phyloP scores from a whole-genome alignment of 2,797 vertebrate genomes.

The Cichlasoma orientale region DNA sequence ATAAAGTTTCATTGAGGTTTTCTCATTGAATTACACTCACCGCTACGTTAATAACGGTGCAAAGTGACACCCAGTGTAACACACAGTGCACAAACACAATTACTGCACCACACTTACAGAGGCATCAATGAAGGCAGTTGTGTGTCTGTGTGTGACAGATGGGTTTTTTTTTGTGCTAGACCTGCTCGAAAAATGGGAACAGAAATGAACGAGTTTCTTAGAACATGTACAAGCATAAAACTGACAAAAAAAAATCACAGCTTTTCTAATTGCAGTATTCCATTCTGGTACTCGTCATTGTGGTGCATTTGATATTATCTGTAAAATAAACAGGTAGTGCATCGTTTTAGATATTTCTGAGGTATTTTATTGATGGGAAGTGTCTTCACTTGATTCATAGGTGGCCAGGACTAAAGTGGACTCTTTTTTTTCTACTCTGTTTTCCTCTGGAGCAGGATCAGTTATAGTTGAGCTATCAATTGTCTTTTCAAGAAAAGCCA shows the following conservation, averaged over 20 bases:
- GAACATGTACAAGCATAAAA: constrained; percentile 23
- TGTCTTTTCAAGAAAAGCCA: not conserved
- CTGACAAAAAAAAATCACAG: not conserved
- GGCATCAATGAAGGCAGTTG: not conserved
- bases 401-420: not conserved
- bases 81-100: not conserved
- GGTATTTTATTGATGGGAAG: not conserved
- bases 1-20: constrained; percentile 21
- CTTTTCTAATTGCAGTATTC: not conserved
- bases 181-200: constrained; percentile 40
- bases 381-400: not conserved
- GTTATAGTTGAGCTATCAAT: not conserved
- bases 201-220: constrained; percentile 20
- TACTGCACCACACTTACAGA: not conserved
- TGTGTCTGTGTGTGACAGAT: constrained; percentile 34
- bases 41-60: not conserved
- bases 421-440: not conserved
- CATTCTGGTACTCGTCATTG: not conserved
- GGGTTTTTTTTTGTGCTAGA: constrained; percentile 56
- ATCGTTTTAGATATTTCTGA: not conserved
- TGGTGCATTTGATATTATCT: not conserved
- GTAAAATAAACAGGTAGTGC: not conserved
- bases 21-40: constrained; percentile 40
- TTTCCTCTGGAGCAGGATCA: not conserved
- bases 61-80: not conserved